Evolutionary conservation across 2,113 vertebrate species (phyloP).

Genomic region (Paralichthys olivaceus): DNA sequence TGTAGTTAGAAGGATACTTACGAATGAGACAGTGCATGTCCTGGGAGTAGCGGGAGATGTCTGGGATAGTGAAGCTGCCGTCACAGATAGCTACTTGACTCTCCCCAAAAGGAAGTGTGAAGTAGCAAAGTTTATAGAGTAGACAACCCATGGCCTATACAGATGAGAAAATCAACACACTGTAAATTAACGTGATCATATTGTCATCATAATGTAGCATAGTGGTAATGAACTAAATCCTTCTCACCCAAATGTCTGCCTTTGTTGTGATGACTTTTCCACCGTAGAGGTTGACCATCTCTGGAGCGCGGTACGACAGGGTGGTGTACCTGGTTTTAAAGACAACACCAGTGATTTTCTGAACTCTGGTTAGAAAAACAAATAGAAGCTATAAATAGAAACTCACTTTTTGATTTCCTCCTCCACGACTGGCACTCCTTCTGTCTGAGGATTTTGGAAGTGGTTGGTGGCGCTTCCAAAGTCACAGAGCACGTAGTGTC

Average conservation of each 20-base stretch:
- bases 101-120: conserved; percentile 98
- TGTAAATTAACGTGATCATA: neutral
- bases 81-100: conserved; percentile 99
- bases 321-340: conserved; percentile 92
- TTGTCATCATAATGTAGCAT: neutral
- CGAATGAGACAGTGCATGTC: conserved; percentile 99
- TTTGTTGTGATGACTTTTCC: conserved; percentile 97
- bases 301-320: conserved; percentile 96
- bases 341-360: conserved; percentile 31
- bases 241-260: conserved; percentile 96
- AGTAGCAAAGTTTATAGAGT: conserved; percentile 97
- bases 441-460: conserved; percentile 94
- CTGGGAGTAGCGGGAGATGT: conserved; percentile 95
- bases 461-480: conserved; percentile 96
- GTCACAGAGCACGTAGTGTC: conserved; percentile 98
- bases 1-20: conserved; percentile 80
- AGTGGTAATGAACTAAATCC: neutral
- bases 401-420: conserved; percentile 99
- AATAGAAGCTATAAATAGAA: neutral
- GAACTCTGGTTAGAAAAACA: neutral
- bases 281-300: conserved; percentile 98
- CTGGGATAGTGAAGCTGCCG: conserved; percentile 97
- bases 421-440: conserved; percentile 92
- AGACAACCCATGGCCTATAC: conserved; percentile 94
- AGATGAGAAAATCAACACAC: conserved; percentile 17